Conservation (phyloP, 2,113 vertebrate genomes). For the Equus przewalskii region DNA sequence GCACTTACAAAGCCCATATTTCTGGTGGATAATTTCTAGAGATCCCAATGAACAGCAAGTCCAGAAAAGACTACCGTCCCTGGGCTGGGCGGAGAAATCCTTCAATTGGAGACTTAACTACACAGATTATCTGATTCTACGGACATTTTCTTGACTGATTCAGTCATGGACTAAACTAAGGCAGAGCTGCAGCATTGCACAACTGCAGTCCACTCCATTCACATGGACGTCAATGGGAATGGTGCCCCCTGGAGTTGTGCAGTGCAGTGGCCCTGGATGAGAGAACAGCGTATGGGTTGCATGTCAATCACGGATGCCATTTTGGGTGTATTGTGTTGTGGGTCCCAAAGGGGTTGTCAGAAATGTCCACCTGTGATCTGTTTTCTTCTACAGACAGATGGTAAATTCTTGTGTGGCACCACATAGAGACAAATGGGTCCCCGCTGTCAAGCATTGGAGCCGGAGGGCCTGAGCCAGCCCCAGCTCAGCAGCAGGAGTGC, state of each 20-base stretch:
- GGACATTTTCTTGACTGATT: background rate
- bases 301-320: background rate
- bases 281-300: background rate
- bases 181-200: no score
- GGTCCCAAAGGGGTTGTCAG: background rate
- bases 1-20: background rate
- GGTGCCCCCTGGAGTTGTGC: no score
- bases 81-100: background rate
- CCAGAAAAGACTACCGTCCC: background rate
- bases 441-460: background rate
- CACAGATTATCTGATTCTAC: background rate
- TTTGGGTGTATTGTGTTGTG: background rate
- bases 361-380: background rate
- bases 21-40: constrained; percentile 37
- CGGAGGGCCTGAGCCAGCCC: background rate
- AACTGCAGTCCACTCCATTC: background rate
- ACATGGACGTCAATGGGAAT: rapidly evolving
- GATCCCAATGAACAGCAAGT: background rate
- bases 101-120: constrained; percentile 30
- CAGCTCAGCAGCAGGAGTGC: background rate
- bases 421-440: background rate
- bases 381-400: background rate
- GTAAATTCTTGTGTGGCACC: background rate
- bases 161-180: background rate
- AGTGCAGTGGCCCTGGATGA: background rate